Conservation (phyloP, 2,888 invertebrate genomes). For the Drosophila kambysellisi region DNA sequence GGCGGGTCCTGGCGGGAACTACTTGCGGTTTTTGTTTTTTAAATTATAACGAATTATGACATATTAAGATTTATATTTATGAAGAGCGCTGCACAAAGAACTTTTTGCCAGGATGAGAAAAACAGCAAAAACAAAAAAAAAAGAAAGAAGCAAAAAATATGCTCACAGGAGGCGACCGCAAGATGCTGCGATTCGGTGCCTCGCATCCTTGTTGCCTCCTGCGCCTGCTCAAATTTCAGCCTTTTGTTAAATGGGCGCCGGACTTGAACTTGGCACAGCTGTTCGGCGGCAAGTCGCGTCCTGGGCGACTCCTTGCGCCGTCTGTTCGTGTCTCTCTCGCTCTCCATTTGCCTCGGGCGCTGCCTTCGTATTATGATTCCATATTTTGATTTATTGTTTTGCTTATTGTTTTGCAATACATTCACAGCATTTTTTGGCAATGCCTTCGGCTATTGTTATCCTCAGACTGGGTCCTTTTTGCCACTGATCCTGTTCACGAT, state of each 20-base stretch:
- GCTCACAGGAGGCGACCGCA: conserved; percentile 58
- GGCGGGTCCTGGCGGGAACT: conserved; percentile 56
- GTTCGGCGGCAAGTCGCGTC: conserved; percentile 30
- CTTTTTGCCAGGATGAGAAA: conserved; percentile 22
- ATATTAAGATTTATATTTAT: conserved; percentile 74
- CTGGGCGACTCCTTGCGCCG: conserved; percentile 43
- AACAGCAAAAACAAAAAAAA: not conserved
- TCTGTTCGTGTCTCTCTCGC: conserved; percentile 2
- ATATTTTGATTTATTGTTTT: conserved; percentile 78
- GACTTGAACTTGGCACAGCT: conserved; percentile 52
- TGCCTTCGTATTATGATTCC: conserved; percentile 70
- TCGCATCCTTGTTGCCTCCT: conserved; percentile 16
- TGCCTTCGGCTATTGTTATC: conserved; percentile 45
- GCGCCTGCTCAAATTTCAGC: conserved; percentile 57
- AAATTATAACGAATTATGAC: conserved; percentile 80
- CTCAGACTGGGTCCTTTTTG: conserved; percentile 23
- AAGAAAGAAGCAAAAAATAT: not conserved
- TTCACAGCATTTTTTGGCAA: conserved; percentile 53
- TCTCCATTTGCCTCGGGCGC: conserved; percentile 41
- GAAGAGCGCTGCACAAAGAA: conserved; percentile 33
- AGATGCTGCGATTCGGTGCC: conserved; percentile 30
- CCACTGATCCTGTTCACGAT: conserved; percentile 40
- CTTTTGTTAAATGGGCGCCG: conserved; percentile 45
- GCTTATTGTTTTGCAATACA: conserved; percentile 76
- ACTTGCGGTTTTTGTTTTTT: conserved; percentile 63